Evolutionary conservation across 2,113 vertebrate genomes (phyloP).

Genomic region (Mastomys natalensis): DNA sequence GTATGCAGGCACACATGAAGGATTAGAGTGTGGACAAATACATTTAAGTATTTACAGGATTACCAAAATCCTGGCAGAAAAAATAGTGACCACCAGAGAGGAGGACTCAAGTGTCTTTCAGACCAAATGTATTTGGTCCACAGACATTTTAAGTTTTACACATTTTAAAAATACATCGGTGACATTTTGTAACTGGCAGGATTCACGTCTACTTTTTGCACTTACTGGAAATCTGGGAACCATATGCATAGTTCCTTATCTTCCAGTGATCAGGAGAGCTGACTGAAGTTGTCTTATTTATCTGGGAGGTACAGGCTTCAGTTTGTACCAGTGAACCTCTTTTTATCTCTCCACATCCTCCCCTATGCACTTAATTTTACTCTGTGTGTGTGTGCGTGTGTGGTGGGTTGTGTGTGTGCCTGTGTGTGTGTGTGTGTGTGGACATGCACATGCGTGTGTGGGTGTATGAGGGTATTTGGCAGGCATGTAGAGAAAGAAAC

Average conservation of each 20-base stretch:
- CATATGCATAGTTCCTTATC: too few relatives aligned
- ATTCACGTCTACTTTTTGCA: background rate
- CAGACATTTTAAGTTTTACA: background rate
- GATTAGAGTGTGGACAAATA: background rate
- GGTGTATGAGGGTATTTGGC: too few relatives aligned
- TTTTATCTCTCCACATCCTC: background rate
- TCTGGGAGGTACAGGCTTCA: background rate
- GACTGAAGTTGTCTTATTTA: background rate
- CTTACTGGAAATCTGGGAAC: background rate
- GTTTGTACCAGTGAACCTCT: background rate
- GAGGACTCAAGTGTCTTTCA: background rate
- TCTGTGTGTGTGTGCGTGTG: background rate
- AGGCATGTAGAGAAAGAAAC: background rate
- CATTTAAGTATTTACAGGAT: background rate
- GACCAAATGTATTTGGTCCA: background rate
- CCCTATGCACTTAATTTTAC: background rate
- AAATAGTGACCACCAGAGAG: background rate
- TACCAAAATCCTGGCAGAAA: background rate
- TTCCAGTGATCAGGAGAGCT: too few relatives aligned
- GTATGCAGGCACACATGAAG: too few relatives aligned
- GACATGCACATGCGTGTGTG: background rate
- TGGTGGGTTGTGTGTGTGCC: background rate
- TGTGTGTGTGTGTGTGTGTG: background rate
- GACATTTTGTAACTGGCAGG: conserved; percentile 8
- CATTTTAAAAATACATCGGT: background rate